Evolutionary conservation across 92 coral and sea anemone species (phyloP).

Genomic region (Heteractis magnifica): DNA sequence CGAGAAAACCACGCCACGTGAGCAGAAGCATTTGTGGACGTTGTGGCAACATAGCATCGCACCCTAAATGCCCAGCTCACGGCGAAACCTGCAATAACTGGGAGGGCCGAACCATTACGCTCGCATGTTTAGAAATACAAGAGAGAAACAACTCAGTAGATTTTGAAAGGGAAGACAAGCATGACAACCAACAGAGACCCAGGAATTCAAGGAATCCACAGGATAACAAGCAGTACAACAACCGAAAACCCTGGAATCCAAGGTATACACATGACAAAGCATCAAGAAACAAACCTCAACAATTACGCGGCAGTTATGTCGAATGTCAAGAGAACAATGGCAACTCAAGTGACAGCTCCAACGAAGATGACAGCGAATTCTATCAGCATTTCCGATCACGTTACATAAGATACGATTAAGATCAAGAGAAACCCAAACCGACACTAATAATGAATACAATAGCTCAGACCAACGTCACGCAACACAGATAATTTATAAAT

Average conservation of each 20-base stretch:
- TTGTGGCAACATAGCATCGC: too few relatives aligned
- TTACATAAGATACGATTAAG: too few relatives aligned
- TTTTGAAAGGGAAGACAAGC: neutral
- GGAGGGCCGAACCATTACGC: too few relatives aligned
- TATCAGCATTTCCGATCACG: too few relatives aligned
- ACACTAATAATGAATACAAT: neutral
- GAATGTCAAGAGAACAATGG: neutral
- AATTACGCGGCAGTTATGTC: too few relatives aligned
- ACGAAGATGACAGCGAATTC: neutral
- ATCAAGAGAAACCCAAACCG: too few relatives aligned
- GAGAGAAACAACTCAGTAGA: neutral
- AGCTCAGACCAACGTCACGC: slow-evolving; percentile 3
- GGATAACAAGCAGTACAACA: too few relatives aligned
- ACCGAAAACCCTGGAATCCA: too few relatives aligned
- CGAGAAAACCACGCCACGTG: too few relatives aligned
- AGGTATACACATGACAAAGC: too few relatives aligned
- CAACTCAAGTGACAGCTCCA: slow-evolving; percentile 2
- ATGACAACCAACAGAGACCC: neutral
- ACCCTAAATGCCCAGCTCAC: neutral
- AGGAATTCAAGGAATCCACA: neutral
- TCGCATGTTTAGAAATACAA: neutral
- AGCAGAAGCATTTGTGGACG: too few relatives aligned
- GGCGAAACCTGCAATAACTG: neutral
- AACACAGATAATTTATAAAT: neutral
- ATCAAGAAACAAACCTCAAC: too few relatives aligned